phyloP scores from a whole-genome alignment of 2,113 vertebrate genomes.

The Nicator chloris region DNA sequence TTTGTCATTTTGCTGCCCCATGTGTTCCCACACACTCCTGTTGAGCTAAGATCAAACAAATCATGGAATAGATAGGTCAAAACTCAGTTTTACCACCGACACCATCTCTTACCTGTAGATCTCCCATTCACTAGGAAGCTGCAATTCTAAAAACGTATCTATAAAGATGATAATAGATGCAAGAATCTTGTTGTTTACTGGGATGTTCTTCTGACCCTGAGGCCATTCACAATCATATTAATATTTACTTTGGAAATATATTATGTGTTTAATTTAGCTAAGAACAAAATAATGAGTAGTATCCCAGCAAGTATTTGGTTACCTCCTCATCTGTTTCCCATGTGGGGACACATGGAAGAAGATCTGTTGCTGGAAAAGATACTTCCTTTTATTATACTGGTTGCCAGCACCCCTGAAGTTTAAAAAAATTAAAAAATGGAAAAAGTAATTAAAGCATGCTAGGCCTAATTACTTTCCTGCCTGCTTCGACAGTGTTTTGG shows the following conservation, averaged over 20 bases:
- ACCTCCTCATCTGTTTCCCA: not conserved
- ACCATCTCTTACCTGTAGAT: not conserved
- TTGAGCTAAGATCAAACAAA: not conserved
- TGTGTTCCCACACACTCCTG: not conserved
- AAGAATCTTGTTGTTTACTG: not conserved
- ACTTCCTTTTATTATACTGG: not conserved
- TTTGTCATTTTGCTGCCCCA: not conserved
- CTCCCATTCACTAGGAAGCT: not conserved
- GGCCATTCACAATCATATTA: not conserved
- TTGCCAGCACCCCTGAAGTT: conserved; percentile 68
- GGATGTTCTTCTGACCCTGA: not conserved
- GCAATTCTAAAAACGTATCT: not conserved
- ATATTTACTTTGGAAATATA: not conserved
- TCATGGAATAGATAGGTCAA: not conserved
- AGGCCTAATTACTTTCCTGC: conserved; percentile 58
- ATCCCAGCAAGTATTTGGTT: conserved; percentile 1
- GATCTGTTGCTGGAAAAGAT: not conserved
- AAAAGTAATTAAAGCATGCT: conserved; percentile 68
- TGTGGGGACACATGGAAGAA: not conserved
- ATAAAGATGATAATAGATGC: not conserved
- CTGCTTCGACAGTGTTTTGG: conserved; percentile 11
- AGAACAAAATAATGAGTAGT: not conserved
- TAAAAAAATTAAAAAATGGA: conserved; percentile 62
- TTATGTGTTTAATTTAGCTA: not conserved
- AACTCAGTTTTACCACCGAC: not conserved